phyloP scores from a whole-genome alignment of 2,888 invertebrate genomes.

The Tupiocoris notatus region DNA sequence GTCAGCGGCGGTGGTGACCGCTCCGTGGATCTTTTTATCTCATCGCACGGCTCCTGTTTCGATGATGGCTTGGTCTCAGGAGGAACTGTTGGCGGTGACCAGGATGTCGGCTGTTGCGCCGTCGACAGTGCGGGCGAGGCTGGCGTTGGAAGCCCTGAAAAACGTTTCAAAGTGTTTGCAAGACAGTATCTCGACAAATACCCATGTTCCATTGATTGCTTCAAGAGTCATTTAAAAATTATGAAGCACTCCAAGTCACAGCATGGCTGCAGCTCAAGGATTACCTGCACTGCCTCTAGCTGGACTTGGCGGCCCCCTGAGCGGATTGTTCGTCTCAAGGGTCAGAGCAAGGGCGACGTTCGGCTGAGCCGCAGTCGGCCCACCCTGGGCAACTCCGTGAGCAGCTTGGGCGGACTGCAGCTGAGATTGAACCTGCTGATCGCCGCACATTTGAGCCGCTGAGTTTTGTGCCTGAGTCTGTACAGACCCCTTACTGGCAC shows the following conservation, averaged over 20 bases:
- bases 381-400: constrained; percentile 54
- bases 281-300: constrained; percentile 63
- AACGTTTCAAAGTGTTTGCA: neutral
- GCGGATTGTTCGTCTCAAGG: constrained; percentile 55
- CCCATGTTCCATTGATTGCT: no score
- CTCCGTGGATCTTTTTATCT: constrained; percentile 10
- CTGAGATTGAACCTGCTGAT: constrained; percentile 7
- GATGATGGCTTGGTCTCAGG: constrained; percentile 14
- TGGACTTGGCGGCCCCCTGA: constrained; percentile 66
- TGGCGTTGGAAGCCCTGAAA: constrained; percentile 50
- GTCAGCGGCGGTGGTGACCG: constrained; percentile 42
- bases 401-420: constrained; percentile 50
- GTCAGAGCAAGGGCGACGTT: constrained; percentile 57
- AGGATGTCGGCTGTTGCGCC: constrained; percentile 47
- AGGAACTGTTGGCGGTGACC: constrained; percentile 48
- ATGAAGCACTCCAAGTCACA: no score
- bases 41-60: constrained; percentile 8
- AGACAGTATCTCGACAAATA: no score
- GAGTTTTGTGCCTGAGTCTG: constrained; percentile 49
- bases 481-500: constrained; percentile 74
- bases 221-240: no score
- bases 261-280: no score
- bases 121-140: constrained; percentile 52
- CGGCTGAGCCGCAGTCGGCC: constrained; percentile 18
- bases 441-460: constrained; percentile 11